Conservation (phyloP, 1,140 invertebrate species). For the Macrobrachium nipponense region DNA sequence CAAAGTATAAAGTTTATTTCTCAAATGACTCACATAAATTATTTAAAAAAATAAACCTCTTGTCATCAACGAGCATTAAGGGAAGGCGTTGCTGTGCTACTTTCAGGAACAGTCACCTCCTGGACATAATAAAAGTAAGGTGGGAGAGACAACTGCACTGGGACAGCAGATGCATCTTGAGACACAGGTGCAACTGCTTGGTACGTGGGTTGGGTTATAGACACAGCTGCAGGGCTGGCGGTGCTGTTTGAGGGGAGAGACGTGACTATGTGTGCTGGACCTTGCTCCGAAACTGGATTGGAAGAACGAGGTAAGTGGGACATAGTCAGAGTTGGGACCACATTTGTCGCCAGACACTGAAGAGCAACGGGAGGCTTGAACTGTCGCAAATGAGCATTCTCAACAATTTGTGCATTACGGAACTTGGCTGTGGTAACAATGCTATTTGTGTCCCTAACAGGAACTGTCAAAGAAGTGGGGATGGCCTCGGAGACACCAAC, state of each 20-base stretch:
- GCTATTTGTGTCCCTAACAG: constrained; percentile 19
- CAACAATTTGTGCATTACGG: constrained; percentile 22
- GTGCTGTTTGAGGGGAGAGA: neutral
- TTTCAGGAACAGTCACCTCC: constrained; percentile 51
- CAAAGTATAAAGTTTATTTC: neutral
- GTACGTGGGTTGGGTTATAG: constrained; percentile 29
- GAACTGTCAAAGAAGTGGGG: neutral
- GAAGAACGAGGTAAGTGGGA: constrained; percentile 37
- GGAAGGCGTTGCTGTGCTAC: neutral
- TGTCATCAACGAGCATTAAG: neutral
- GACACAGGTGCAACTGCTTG: constrained; percentile 38
- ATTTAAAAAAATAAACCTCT: neutral
- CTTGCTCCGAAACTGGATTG: constrained; percentile 23
- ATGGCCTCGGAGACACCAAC: constrained; percentile 17
- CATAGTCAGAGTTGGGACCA: constrained; percentile 42
- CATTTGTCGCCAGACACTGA: constrained; percentile 40
- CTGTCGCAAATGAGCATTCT: constrained; percentile 22
- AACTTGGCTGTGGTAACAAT: constrained; percentile 7
- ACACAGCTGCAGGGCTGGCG: neutral
- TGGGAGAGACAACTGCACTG: constrained; percentile 46
- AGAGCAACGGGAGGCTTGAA: constrained; percentile 37
- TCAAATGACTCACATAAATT: neutral
- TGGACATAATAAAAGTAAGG: constrained; percentile 55
- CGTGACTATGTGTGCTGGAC: constrained; percentile 31
- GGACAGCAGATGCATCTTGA: constrained; percentile 34